Conservation (phyloP, 2,797 vertebrate species). For the Balearica regulorum region DNA sequence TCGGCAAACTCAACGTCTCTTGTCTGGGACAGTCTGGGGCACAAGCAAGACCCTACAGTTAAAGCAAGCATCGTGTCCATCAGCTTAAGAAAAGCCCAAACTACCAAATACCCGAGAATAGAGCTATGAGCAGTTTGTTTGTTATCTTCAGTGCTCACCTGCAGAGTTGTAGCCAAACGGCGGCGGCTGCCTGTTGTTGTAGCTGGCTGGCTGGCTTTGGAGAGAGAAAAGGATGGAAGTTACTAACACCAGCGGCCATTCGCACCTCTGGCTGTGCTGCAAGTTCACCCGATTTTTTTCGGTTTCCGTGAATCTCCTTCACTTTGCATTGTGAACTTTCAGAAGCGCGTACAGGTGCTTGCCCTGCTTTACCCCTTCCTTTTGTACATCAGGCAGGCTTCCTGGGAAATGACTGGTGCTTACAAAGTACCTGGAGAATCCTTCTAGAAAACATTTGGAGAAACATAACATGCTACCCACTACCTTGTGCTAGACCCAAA, state of each 20-base stretch:
- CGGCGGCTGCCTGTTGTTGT: constrained; percentile 70
- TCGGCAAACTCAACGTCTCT: background rate
- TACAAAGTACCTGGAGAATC: background rate
- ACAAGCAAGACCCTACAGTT: background rate
- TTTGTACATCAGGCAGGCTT: background rate
- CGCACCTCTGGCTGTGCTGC: background rate
- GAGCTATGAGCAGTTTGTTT: background rate
- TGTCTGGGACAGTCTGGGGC: background rate
- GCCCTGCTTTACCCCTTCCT: background rate
- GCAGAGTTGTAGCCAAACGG: constrained; percentile 71
- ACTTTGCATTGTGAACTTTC: background rate
- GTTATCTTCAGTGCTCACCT: constrained; percentile 39
- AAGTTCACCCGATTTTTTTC: background rate
- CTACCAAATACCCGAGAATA: background rate
- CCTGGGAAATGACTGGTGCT: background rate
- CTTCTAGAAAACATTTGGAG: background rate
- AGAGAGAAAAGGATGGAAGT: constrained; percentile 10
- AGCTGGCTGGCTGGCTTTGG: constrained; percentile 69
- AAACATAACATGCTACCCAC: background rate
- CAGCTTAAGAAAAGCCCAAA: background rate
- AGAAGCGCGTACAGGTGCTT: background rate
- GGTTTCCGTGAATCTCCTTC: background rate
- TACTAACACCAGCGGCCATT: background rate
- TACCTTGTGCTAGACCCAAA: background rate
- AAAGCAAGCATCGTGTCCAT: accelerated